These are phyloP conservation scores for Idris sp. DNA, from an alignment of 1,140 invertebrate genomes.

Conservation along the genomic window DNA sequence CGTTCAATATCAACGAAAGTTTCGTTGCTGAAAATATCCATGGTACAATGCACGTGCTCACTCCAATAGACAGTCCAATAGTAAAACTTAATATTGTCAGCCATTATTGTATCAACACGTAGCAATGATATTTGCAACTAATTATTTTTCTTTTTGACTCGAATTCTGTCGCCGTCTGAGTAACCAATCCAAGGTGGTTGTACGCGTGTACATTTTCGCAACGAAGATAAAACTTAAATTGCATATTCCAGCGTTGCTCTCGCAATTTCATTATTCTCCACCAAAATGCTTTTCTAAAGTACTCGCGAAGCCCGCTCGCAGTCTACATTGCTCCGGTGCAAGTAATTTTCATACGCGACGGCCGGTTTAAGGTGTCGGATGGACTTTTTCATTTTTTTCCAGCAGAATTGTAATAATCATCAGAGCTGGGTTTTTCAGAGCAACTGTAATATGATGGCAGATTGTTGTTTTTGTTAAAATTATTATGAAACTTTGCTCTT, in stretches of 20 bases:
- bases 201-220: conserved; percentile 50
- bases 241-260: conserved; percentile 47
- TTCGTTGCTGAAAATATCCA: conserved; percentile 29
- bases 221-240: conserved; percentile 61
- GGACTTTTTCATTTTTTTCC: too few species aligned
- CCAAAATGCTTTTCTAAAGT: conserved; percentile 59
- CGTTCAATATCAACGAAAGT: conserved; percentile 15
- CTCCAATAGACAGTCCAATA: conserved; percentile 31
- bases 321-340: conserved; percentile 27
- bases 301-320: conserved; percentile 33
- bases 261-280: conserved; percentile 57
- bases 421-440: too few species aligned
- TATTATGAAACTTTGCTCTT: too few species aligned
- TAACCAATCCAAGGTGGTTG: conserved; percentile 54
- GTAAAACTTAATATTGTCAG: conserved; percentile 48
- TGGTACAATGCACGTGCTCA: conserved; percentile 21
- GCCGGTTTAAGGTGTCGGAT: conserved; percentile 20
- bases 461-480: too few species aligned
- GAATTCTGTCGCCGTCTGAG: conserved; percentile 51
- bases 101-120: conserved; percentile 51
- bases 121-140: conserved; percentile 50
- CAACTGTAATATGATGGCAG: too few species aligned
- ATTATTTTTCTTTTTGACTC: conserved; percentile 59
- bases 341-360: conserved; percentile 52
- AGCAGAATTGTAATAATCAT: too few species aligned